A percentile compares a stretch with the other conserved stretches of the same genome.
Evolutionary conservation across 2,888 invertebrate genomes (phyloP).

Genomic region (Zaprionus bogoriensis): DNA sequence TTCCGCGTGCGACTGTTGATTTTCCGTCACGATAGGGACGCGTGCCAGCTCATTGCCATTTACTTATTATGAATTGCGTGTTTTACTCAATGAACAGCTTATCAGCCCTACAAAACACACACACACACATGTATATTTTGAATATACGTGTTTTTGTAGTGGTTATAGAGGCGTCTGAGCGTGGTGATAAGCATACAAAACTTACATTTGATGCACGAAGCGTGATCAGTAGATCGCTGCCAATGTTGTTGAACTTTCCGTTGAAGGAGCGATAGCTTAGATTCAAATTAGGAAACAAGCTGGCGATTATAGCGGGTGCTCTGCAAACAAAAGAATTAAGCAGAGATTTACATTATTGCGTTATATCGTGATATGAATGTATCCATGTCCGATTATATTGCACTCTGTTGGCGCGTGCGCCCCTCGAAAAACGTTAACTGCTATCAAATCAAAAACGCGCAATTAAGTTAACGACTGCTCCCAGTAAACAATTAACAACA

Average conservation of each 20-base stretch:
- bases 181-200: slow-evolving; percentile 41
- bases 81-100: slow-evolving; percentile 40
- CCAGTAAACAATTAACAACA: slow-evolving; percentile 18
- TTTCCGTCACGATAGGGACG: background rate
- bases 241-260: slow-evolving; percentile 78
- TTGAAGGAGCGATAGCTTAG: slow-evolving; percentile 80
- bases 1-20: background rate
- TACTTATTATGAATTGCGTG: slow-evolving; percentile 14
- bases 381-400: background rate
- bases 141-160: background rate
- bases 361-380: background rate
- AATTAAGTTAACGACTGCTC: slow-evolving; percentile 37
- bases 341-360: slow-evolving; percentile 11
- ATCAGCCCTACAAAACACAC: slow-evolving; percentile 17
- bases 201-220: slow-evolving; percentile 73
- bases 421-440: slow-evolving; percentile 1
- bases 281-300: slow-evolving; percentile 80
- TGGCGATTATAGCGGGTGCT: slow-evolving; percentile 79
- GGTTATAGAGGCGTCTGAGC: slow-evolving; percentile 23
- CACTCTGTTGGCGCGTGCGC: background rate
- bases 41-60: background rate
- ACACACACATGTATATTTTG: background rate
- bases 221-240: slow-evolving; percentile 77
- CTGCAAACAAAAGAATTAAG: slow-evolving; percentile 55
- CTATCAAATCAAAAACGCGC: slow-evolving; percentile 34